These are phyloP conservation scores for Entomobrya proxima DNA, from an alignment of 2,888 invertebrate genomes.

Conservation along the genomic window DNA sequence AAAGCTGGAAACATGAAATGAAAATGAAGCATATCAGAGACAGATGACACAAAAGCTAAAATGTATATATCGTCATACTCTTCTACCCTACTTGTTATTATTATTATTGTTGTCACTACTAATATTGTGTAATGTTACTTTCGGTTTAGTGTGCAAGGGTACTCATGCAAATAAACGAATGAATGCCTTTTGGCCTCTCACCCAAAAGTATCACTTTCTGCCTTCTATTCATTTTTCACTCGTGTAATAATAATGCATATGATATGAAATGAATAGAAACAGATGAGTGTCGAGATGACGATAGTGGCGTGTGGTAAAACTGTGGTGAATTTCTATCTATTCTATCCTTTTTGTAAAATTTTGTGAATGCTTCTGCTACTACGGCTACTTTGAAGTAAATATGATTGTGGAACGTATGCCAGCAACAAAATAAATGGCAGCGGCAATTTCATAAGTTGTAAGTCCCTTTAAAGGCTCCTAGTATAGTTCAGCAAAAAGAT, in stretches of 20 bases:
- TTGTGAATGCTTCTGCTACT: not conserved
- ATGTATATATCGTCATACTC: not conserved
- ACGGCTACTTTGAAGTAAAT: not conserved
- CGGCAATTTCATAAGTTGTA: not conserved
- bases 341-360: not conserved
- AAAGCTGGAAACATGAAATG: not conserved
- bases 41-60: not conserved
- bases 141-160: constrained; percentile 14
- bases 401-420: not conserved
- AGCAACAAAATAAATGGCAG: not conserved
- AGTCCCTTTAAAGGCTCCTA: not conserved
- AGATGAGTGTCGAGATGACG: constrained; percentile 2
- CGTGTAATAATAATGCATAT: constrained; percentile 3
- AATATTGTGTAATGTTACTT: constrained; percentile 18
- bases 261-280: constrained; percentile 5
- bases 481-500: not conserved
- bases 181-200: constrained; percentile 56
- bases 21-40: not conserved
- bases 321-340: not conserved
- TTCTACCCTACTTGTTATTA: not conserved
- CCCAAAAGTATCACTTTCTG: constrained; percentile 49
- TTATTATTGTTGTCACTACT: constrained; percentile 10
- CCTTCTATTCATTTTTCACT: constrained; percentile 47
- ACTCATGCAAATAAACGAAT: constrained; percentile 58
- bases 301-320: not conserved